These are phyloP conservation scores for Ambastaia sidthimunki DNA, from an alignment of 2,797 vertebrate genomes.

Conservation along the genomic window DNA sequence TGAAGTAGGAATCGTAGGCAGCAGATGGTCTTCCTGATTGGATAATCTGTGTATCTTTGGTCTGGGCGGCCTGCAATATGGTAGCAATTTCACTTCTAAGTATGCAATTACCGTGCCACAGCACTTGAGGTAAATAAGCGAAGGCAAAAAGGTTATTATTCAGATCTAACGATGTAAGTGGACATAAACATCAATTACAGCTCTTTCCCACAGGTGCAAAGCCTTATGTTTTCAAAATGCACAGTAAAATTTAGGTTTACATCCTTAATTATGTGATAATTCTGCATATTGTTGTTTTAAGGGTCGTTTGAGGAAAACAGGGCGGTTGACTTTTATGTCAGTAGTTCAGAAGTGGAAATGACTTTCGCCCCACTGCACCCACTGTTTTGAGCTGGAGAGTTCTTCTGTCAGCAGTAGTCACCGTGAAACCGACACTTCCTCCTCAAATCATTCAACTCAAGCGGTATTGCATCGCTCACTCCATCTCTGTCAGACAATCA, in stretches of 20 bases:
- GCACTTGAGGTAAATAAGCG: slow-evolving; percentile 35
- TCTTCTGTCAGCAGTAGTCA: slow-evolving; percentile 13
- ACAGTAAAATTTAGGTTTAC: background rate
- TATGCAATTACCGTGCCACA: slow-evolving; percentile 32
- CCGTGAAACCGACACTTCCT: slow-evolving; percentile 43
- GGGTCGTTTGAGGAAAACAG: slow-evolving; percentile 14
- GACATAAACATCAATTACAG: slow-evolving; percentile 38
- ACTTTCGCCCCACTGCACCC: background rate
- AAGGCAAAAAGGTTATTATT: slow-evolving; percentile 45
- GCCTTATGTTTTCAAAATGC: slow-evolving; percentile 15
- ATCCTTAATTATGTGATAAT: background rate
- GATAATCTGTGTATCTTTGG: slow-evolving; percentile 49
- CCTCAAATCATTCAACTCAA: slow-evolving; percentile 34
- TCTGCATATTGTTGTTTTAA: slow-evolving; percentile 8
- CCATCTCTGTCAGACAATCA: slow-evolving; percentile 32
- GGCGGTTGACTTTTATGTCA: slow-evolving; percentile 8
- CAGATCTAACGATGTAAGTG: slow-evolving; percentile 37
- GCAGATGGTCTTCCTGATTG: slow-evolving; percentile 54
- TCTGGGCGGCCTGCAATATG: slow-evolving; percentile 45
- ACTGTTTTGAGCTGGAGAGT: slow-evolving; percentile 24
- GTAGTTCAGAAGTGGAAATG: slow-evolving; percentile 36
- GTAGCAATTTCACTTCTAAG: slow-evolving; percentile 43
- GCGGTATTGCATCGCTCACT: slow-evolving; percentile 10
- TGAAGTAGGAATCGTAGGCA: slow-evolving; percentile 38
- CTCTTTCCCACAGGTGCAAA: slow-evolving; percentile 22